phyloP scores from a whole-genome alignment of 2,797 vertebrate species.

The Callimico goeldii region DNA sequence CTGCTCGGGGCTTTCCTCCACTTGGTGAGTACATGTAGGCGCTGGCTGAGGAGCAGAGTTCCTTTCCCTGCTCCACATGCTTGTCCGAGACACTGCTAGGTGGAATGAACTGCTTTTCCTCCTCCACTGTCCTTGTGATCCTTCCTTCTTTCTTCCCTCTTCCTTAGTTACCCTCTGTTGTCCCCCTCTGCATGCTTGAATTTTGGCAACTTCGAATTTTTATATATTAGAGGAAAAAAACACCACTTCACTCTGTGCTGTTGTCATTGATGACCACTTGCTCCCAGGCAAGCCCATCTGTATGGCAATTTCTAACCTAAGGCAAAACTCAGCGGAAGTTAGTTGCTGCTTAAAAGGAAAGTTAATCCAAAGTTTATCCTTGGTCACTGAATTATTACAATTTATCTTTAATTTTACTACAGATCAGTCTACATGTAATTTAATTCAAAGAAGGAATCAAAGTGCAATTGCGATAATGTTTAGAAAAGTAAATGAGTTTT shows the following conservation, averaged over 20 bases:
- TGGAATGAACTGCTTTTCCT: constrained; percentile 81
- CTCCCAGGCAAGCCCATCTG: not conserved
- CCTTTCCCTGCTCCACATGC: constrained; percentile 67
- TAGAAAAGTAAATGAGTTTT: constrained; percentile 5
- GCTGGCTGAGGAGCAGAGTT: constrained; percentile 75
- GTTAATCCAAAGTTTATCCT: not conserved
- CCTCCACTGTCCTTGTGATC: constrained; percentile 71
- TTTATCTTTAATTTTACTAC: constrained; percentile 21
- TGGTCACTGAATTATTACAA: not conserved
- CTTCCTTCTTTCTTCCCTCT: constrained; percentile 65
- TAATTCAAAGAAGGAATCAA: not conserved
- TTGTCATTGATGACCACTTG: not conserved
- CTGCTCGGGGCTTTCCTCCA: constrained; percentile 95
- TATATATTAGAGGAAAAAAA: constrained; percentile 32
- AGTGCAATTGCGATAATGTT: not conserved
- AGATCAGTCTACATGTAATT: not conserved
- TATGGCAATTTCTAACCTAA: not conserved
- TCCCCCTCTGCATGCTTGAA: constrained; percentile 84
- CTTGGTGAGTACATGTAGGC: constrained; percentile 93
- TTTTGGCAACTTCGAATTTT: constrained; percentile 56
- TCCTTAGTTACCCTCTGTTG: constrained; percentile 64
- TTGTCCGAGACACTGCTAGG: constrained; percentile 77
- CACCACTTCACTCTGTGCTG: constrained; percentile 28
- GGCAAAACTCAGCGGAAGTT: not conserved
- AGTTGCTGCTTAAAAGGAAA: constrained; percentile 6